These are phyloP conservation scores for Esox niger DNA, from an alignment of 2,113 vertebrate species.

Conservation along the genomic window DNA sequence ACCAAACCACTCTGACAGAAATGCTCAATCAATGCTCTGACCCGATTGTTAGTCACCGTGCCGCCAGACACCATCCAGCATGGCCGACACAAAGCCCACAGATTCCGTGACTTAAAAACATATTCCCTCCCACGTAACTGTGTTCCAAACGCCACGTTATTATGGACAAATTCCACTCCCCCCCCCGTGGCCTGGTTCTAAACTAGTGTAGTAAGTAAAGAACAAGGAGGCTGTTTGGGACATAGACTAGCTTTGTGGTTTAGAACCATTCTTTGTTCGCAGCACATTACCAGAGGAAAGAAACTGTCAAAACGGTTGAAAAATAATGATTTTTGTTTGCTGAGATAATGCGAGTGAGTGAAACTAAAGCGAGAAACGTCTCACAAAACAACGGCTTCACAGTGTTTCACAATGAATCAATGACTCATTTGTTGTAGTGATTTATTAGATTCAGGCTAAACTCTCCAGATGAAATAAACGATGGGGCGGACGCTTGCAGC, in stretches of 20 bases:
- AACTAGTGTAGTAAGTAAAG: no score
- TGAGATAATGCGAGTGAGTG: neutral
- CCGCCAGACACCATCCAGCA: conserved; percentile 47
- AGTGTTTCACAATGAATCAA: neutral
- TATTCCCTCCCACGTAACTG: neutral
- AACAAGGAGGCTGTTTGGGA: no score
- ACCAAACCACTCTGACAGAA: no score
- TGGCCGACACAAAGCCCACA: conserved; percentile 32
- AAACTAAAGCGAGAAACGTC: neutral
- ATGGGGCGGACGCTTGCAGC: neutral
- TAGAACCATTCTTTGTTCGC: conserved; percentile 33
- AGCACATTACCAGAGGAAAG: no score
- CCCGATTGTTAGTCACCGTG: conserved; percentile 45
- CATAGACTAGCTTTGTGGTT: conserved; percentile 12
- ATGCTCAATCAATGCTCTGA: conserved; percentile 54
- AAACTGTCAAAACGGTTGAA: conserved; percentile 23
- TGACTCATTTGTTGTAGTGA: neutral
- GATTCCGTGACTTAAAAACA: conserved; percentile 45
- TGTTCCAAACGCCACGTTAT: no score
- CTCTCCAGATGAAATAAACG: neutral
- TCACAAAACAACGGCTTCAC: neutral
- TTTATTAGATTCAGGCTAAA: neutral
- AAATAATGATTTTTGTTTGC: conserved; percentile 37
- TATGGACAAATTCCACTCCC: no score
- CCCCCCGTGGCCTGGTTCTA: no score